phyloP scores from a whole-genome alignment of 2,113 vertebrate genomes.

The Rafetus swinhoei region DNA sequence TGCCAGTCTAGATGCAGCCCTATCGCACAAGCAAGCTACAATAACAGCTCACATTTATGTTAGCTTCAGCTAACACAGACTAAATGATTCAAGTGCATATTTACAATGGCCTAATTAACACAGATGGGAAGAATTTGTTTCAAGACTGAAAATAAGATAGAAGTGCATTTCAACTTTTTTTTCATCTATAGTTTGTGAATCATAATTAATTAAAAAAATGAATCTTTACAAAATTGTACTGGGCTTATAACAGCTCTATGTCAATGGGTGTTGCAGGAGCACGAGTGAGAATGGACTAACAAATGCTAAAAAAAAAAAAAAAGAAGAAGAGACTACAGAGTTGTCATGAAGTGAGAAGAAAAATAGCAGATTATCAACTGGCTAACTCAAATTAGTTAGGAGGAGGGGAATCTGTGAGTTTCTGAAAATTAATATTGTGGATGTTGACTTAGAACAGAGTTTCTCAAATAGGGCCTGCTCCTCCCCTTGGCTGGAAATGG shows the following conservation, averaged over 20 bases:
- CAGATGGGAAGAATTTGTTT: not conserved
- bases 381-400: conserved; percentile 27
- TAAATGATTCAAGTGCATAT: not conserved
- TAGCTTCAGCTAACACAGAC: not conserved
- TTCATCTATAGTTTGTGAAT: not conserved
- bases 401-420: not conserved
- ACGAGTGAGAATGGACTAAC: not conserved
- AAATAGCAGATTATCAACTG: not conserved
- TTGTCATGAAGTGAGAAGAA: no score
- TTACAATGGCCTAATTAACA: not conserved
- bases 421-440: not conserved
- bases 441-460: not conserved
- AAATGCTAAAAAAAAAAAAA: not conserved
- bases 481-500: no score
- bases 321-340: not conserved
- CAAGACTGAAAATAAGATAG: not conserved
- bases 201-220: not conserved
- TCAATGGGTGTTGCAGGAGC: not conserved
- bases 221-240: not conserved
- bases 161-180: not conserved
- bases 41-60: conserved; percentile 41
- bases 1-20: no score
- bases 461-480: no score
- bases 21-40: not conserved
- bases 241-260: not conserved